Evolutionary conservation across 1,140 invertebrate genomes (phyloP).

Genomic region (Heliconius himera): DNA sequence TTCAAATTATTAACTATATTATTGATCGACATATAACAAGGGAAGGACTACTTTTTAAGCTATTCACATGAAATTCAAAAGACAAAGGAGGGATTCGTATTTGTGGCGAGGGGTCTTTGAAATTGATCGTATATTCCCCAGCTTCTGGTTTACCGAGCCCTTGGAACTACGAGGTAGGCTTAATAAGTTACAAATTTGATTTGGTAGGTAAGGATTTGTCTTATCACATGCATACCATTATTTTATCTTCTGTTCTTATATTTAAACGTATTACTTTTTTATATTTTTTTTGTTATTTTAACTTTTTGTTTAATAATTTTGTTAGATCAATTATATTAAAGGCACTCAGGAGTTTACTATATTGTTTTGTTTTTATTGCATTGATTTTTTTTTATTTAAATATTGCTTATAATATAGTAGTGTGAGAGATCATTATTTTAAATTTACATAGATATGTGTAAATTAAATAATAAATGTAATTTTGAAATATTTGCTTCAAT

Average conservation of each 20-base stretch:
- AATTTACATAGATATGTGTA: background rate
- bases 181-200: constrained; percentile 76
- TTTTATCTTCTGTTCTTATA: constrained; percentile 16
- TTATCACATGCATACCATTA: constrained; percentile 10
- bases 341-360: background rate
- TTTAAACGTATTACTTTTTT: background rate
- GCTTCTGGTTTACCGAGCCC: constrained; percentile 71
- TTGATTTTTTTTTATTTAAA: constrained; percentile 1
- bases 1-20: background rate
- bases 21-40: constrained; percentile 32
- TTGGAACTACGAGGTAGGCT: constrained; percentile 50
- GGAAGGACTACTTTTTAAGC: constrained; percentile 51
- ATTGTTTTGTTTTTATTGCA: constrained; percentile 7
- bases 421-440: background rate
- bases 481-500: too few relatives aligned
- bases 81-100: constrained; percentile 79
- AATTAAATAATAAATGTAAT: too few relatives aligned
- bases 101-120: constrained; percentile 74
- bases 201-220: constrained; percentile 44
- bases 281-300: background rate
- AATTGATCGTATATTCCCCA: constrained; percentile 78
- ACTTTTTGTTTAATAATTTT: background rate
- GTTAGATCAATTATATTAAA: background rate
- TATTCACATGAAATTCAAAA: constrained; percentile 69
- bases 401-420: background rate